phyloP scores from a whole-genome alignment of 2,797 vertebrate genomes.

The Sylvilagus floridanus region DNA sequence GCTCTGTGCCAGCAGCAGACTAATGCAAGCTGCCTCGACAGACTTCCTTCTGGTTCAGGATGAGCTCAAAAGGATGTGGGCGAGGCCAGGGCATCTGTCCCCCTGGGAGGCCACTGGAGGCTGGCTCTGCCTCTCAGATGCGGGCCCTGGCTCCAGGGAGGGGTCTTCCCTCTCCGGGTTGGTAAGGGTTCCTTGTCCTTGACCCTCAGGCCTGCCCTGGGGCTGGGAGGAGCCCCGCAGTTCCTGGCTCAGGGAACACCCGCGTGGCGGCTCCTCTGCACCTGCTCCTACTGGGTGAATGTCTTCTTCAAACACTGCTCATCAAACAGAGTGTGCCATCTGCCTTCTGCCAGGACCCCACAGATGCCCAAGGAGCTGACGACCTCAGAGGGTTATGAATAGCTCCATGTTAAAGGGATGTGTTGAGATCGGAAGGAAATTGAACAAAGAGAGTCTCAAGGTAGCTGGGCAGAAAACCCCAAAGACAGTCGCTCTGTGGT shows the following conservation, averaged over 20 bases:
- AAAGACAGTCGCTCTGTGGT: not conserved
- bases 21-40: not conserved
- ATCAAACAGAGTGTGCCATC: not conserved
- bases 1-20: not conserved
- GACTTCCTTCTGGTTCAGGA: not conserved
- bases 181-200: not conserved
- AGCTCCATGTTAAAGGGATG: not conserved
- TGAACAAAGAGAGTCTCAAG: not conserved
- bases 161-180: not conserved
- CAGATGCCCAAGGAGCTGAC: not conserved
- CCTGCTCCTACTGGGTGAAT: not conserved
- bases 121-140: not conserved
- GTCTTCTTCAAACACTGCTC: not conserved
- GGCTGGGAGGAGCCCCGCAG: not conserved
- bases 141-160: accelerated
- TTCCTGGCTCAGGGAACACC: not conserved
- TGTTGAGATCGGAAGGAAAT: not conserved
- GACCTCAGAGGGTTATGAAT: not conserved
- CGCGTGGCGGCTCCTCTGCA: not conserved
- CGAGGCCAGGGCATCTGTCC: not conserved
- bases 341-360: not conserved
- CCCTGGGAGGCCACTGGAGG: not conserved
- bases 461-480: not conserved
- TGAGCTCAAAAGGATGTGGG: not conserved
- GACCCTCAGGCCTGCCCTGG: not conserved